A percentile compares a stretch with the other conserved stretches of the same genome.
Conservation (phyloP, 2,888 invertebrate species). For the Epistrophe eligans region DNA sequence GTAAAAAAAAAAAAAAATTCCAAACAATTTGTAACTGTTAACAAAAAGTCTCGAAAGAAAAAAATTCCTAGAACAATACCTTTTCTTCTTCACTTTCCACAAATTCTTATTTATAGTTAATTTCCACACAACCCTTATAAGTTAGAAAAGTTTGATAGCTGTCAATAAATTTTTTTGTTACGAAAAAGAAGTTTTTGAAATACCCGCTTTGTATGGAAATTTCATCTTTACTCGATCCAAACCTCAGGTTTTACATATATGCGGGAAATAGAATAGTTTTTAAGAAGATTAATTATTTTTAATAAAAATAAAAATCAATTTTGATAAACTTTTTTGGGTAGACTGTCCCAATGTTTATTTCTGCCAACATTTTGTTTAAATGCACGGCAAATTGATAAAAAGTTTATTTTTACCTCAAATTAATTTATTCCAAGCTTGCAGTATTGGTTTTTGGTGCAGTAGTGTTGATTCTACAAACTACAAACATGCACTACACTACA, state of each 20-base stretch:
- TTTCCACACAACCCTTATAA: too few relatives aligned
- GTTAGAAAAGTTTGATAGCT: too few relatives aligned
- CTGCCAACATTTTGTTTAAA: not conserved
- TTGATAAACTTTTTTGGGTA: too few relatives aligned
- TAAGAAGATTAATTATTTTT: not conserved
- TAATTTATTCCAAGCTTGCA: conserved; percentile 42
- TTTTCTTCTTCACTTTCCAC: too few relatives aligned
- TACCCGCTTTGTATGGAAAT: too few relatives aligned
- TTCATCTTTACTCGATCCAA: too few relatives aligned
- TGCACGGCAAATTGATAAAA: conserved; percentile 28
- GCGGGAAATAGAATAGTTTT: too few relatives aligned
- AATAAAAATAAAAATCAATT: not conserved
- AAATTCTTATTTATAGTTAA: too few relatives aligned
- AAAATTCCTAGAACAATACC: not conserved
- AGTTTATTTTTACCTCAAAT: conserved; percentile 46
- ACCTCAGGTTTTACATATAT: too few relatives aligned
- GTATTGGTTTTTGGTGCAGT: conserved; percentile 7
- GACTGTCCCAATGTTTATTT: not conserved
- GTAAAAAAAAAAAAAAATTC: not conserved
- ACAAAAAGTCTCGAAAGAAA: too few relatives aligned
- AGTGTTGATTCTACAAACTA: not conserved
- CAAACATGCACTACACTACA: not conserved
- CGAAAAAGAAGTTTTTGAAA: too few relatives aligned
- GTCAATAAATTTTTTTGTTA: too few relatives aligned
- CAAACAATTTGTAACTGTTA: not conserved